These are phyloP conservation scores for Nematopogon swammerdamellus DNA, from an alignment of 2,888 invertebrate species.

Conservation along the genomic window DNA sequence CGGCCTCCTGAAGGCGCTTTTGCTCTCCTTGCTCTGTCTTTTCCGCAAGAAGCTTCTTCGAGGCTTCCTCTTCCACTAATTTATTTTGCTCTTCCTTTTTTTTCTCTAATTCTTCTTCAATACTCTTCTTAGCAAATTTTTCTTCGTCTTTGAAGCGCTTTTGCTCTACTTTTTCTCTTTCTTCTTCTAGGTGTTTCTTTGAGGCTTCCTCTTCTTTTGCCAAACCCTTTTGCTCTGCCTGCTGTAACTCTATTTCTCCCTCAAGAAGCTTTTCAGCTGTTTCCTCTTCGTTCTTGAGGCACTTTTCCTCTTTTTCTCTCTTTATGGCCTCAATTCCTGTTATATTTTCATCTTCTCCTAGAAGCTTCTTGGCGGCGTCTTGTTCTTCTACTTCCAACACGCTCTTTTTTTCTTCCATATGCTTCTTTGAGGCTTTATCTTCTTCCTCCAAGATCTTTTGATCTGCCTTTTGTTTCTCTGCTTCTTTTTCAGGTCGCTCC, in stretches of 20 bases:
- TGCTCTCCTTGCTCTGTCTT: slow-evolving; percentile 11
- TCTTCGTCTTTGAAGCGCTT: slow-evolving; percentile 7
- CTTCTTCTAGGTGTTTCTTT: neutral
- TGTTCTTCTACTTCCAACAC: no score
- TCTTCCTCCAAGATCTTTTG: no score
- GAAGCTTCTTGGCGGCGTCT: no score
- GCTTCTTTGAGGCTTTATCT: no score
- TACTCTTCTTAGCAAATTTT: slow-evolving; percentile 6
- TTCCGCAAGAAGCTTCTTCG: neutral
- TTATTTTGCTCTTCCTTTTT: slow-evolving; percentile 4
- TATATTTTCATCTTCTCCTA: no score
- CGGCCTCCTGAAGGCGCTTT: slow-evolving; percentile 10
- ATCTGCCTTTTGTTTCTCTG: no score
- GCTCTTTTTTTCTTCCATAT: no score
- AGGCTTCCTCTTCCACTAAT: slow-evolving; percentile 5
- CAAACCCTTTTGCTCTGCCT: slow-evolving; percentile 8
- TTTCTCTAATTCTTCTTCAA: slow-evolving; percentile 3
- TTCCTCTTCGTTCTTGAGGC: slow-evolving; percentile 5
- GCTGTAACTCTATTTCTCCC: slow-evolving; percentile 7
- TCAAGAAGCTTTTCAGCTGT: no score
- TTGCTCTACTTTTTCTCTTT: slow-evolving; percentile 3
- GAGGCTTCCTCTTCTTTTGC: slow-evolving; percentile 11
- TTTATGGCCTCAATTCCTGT: slow-evolving; percentile 7
- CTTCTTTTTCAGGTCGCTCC: no score
- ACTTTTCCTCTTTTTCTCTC: slow-evolving; percentile 11